Percentiles rank a stretch among this genome's conserved stretches.
phyloP scores from a whole-genome alignment of 2,113 vertebrate species.

The Collichthys lucidus region DNA sequence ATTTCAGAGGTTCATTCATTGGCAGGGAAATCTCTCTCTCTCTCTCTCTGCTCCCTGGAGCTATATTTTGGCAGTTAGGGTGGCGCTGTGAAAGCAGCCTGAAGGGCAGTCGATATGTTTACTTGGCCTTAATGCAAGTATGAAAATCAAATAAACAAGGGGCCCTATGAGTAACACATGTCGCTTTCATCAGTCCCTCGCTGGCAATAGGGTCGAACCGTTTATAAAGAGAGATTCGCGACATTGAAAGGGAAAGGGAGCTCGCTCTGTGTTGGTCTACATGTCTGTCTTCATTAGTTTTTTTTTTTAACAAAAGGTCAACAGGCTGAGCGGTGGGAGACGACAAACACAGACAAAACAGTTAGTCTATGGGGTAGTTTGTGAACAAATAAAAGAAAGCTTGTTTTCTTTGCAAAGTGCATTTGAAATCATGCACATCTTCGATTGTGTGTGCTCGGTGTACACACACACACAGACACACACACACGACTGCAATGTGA shows the following conservation, averaged over 20 bases:
- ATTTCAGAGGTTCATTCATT: background rate
- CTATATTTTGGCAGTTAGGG: conserved; percentile 4
- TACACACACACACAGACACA: background rate
- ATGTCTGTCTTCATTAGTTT: conserved; percentile 62
- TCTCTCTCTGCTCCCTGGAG: conserved; percentile 31
- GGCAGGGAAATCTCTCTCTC: background rate
- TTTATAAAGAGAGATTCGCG: conserved; percentile 28
- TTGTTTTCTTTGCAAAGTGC: conserved; percentile 13
- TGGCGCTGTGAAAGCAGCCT: conserved; percentile 24
- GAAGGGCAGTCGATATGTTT: conserved; percentile 66
- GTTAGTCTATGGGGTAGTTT: background rate
- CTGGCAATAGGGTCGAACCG: conserved; percentile 72
- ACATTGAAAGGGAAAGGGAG: conserved; percentile 36
- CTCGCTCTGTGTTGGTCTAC: conserved; percentile 56
- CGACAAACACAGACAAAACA: conserved; percentile 17
- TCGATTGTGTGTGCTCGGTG: background rate
- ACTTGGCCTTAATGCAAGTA: conserved; percentile 70
- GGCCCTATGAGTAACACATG: conserved; percentile 80
- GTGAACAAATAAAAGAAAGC: conserved; percentile 37
- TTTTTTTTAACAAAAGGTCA: background rate
- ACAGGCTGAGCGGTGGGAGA: conserved; percentile 13
- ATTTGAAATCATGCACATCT: background rate
- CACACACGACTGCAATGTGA: background rate
- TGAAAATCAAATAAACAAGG: conserved; percentile 80
- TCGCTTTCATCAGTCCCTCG: conserved; percentile 80